These are phyloP conservation scores for Heliothis peltigera DNA, from an alignment of 2,888 invertebrate genomes.

Conservation along the genomic window DNA sequence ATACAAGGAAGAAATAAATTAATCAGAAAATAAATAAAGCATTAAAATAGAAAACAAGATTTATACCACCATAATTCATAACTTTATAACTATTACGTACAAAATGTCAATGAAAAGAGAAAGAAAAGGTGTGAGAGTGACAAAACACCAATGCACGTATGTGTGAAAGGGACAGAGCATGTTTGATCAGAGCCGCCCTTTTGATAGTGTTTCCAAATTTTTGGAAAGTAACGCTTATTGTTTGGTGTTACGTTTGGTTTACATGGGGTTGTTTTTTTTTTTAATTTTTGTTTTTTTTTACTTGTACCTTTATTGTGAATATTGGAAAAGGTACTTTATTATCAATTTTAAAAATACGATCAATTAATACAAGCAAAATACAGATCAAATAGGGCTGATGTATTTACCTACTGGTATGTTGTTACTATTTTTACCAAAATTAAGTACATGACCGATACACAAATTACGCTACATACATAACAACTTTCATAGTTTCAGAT, in stretches of 20 bases:
- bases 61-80: slow-evolving; percentile 77
- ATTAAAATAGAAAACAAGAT: slow-evolving; percentile 51
- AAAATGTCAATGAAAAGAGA: slow-evolving; percentile 64
- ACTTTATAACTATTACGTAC: slow-evolving; percentile 69
- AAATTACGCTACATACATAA: no score
- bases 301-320: background rate
- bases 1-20: background rate
- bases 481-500: no score
- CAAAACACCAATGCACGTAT: slow-evolving; percentile 32
- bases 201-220: slow-evolving; percentile 90
- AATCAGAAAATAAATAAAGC: slow-evolving; percentile 4
- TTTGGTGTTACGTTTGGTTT: slow-evolving; percentile 75
- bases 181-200: slow-evolving; percentile 85
- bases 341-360: no score
- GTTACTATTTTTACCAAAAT: no score
- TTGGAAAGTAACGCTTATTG: slow-evolving; percentile 86
- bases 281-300: background rate
- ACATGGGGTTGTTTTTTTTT: slow-evolving; percentile 68
- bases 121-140: slow-evolving; percentile 56
- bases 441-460: no score
- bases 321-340: no score
- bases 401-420: no score
- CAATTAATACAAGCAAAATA: no score
- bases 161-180: slow-evolving; percentile 71
- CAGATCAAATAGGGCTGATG: no score